Evolutionary conservation across 2,888 invertebrate species (phyloP), one percentile per base, ranked within the genome.

Genomic region (Rugalucina vietnamica): DNA sequence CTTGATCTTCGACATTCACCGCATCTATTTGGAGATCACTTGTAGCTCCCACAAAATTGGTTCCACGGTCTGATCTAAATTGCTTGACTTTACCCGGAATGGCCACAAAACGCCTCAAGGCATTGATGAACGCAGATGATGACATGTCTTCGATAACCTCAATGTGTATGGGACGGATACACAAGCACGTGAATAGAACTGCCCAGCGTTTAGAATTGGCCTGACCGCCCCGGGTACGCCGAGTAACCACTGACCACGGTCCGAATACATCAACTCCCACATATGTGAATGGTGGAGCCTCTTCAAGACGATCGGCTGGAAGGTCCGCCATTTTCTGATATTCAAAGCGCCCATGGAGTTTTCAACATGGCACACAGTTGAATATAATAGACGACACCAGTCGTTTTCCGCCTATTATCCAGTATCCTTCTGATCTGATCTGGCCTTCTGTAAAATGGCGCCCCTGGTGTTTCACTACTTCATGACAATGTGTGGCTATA

Each of bases 381-480:
- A 76, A 82, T n/a, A 88, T 79, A 27, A 84, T 27, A 3, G 82
- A 76, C 0, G 83, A 81, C 21, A 89, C 76, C 4, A 81, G 57
- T 0, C 88, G 72, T 71, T 86, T 88, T 29, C 49, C 76, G 1
- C 86, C 86, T 3, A 70, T 82, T 4, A 89, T 81, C 89, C 88
- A 87, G 43, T 76, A 77, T 14, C 88, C 86, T 21, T 74, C 78
- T 8, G 76, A 12, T 39, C 89, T 50, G 4, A 89, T 49, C 0
- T 84, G 80, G n/a, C 82, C 85, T 43, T 88, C 79, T 29, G 89
- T 89, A 24, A 89, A 74, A 54, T 74, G 85, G n/a, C 88, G 50
- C 0, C 87, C 88, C 78, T 89, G 89, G 32, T 87, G 83, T 39
- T 79, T 39, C 0, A 86, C 81, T 18, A 57, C 29, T 24, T 86